Evolutionary conservation across 2,797 vertebrate species (phyloP).

Genomic region (Discoglossus pictus): DNA sequence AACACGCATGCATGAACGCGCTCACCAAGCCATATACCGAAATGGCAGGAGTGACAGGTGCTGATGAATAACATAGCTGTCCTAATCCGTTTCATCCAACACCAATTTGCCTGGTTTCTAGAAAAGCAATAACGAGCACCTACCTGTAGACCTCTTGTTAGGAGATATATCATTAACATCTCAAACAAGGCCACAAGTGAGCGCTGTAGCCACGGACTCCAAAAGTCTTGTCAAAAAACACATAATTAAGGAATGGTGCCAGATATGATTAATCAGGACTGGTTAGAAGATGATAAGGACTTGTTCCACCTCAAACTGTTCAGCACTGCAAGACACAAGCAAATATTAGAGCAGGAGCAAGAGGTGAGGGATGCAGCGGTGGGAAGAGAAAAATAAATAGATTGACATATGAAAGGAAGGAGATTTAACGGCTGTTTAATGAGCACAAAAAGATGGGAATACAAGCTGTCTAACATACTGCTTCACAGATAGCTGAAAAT

Average conservation of each 20-base stretch:
- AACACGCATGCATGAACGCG: background rate
- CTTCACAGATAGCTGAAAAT: background rate
- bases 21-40: background rate
- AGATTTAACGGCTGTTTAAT: constrained; percentile 19
- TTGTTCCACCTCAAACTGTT: constrained; percentile 1
- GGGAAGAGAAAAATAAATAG: background rate
- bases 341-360: constrained; percentile 20
- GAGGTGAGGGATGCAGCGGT: constrained; percentile 3
- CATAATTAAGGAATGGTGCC: constrained; percentile 21
- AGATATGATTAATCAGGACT: constrained; percentile 34
- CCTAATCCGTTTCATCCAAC: constrained; percentile 19
- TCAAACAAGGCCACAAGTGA: constrained; percentile 25
- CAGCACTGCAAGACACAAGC: background rate
- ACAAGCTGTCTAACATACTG: background rate
- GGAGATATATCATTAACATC: constrained; percentile 22
- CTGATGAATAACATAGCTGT: constrained; percentile 19
- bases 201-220: background rate
- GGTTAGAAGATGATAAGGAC: constrained; percentile 12
- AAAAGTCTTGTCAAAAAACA: constrained; percentile 7
- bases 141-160: constrained; percentile 39
- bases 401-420: constrained; percentile 7
- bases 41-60: constrained; percentile 26
- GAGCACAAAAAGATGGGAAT: constrained; percentile 20
- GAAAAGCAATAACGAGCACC: constrained; percentile 29
- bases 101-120: constrained; percentile 24